Evolutionary conservation across 2,888 invertebrate species (phyloP).

Genomic region (Pyrrhopygopsis socrates): DNA sequence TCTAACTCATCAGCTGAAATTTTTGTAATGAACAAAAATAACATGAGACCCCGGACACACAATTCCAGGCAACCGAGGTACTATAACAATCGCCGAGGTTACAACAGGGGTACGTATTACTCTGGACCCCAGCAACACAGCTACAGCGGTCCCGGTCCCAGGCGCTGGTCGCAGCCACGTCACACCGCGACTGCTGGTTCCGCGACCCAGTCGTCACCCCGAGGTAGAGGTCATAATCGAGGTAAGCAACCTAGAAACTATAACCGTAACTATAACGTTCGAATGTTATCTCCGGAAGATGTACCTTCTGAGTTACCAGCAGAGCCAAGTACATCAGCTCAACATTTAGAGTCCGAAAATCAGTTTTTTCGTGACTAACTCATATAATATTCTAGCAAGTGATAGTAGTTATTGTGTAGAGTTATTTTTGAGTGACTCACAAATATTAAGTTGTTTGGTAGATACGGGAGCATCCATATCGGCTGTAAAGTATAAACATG

Average conservation of each 20-base stretch:
- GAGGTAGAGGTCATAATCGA: background rate
- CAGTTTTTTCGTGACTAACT: constrained; percentile 4
- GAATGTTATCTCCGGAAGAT: background rate
- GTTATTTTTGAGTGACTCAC: background rate
- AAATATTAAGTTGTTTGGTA: background rate
- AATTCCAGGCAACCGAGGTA: background rate
- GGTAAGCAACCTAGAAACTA: background rate
- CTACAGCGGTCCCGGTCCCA: background rate
- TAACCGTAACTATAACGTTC: background rate
- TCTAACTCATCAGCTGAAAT: constrained; percentile 4
- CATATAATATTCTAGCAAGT: background rate
- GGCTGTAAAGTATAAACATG: background rate
- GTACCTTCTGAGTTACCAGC: background rate
- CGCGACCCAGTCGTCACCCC: background rate
- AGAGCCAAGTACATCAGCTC: background rate
- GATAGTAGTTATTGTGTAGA: background rate
- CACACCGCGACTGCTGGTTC: background rate
- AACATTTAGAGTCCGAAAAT: background rate
- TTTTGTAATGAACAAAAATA: background rate
- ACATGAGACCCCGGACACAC: background rate
- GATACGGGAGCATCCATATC: background rate
- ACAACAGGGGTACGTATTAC: background rate
- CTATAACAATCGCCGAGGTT: background rate
- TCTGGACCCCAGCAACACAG: background rate
- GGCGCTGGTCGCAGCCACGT: background rate